Evolutionary conservation across 2,113 vertebrate species (phyloP).

Genomic region (Cyanoderma ruficeps): DNA sequence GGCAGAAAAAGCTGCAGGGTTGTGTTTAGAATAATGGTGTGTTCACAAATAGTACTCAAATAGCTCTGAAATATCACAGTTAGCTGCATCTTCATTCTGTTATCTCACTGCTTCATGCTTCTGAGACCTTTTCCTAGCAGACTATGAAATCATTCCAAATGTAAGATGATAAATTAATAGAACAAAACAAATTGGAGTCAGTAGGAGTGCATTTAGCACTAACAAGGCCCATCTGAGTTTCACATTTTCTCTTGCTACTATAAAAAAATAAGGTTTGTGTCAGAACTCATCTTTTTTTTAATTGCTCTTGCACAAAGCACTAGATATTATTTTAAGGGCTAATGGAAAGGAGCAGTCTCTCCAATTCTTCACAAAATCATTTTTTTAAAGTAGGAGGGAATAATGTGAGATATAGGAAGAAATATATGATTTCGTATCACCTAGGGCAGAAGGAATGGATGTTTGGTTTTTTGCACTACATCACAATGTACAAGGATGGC

Average conservation of each 20-base stretch:
- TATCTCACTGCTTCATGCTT: conserved; percentile 39
- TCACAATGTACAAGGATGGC: background rate
- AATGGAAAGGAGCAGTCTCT: background rate
- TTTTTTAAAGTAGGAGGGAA: background rate
- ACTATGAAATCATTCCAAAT: conserved; percentile 46
- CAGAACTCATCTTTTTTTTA: conserved; percentile 24
- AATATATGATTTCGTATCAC: background rate
- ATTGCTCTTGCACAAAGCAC: background rate
- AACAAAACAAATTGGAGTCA: conserved; percentile 51
- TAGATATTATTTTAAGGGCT: conserved; percentile 5
- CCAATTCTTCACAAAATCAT: background rate
- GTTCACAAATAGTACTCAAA: background rate
- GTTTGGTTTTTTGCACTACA: background rate
- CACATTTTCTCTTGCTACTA: conserved; percentile 34
- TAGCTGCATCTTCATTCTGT: conserved; percentile 38
- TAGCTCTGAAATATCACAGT: conserved; percentile 37
- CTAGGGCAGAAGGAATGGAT: background rate
- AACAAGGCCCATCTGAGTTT: conserved; percentile 60
- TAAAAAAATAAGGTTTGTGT: conserved; percentile 39
- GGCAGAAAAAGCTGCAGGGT: background rate
- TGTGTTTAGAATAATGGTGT: conserved; percentile 20
- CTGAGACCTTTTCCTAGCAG: conserved; percentile 44
- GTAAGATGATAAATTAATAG: conserved; percentile 52
- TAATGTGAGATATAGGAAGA: background rate
- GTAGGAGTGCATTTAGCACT: conserved; percentile 48